Conservation (phyloP, 2,113 vertebrate species). For the Dissostichus mawsoni region DNA sequence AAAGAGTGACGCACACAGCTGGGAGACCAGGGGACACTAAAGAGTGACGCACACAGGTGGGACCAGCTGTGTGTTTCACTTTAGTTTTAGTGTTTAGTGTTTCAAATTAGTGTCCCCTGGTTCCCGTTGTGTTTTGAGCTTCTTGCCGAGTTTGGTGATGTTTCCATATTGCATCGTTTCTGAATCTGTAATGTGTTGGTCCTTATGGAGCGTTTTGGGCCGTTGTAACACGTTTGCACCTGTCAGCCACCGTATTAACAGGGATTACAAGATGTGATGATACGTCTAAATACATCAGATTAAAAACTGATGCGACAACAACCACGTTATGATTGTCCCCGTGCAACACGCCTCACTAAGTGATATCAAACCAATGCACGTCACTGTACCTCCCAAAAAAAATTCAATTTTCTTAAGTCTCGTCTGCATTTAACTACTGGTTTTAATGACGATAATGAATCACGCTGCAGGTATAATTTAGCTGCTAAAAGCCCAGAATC, state of each 20-base stretch:
- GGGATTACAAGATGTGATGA: conserved; percentile 24
- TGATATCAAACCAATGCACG: conserved; percentile 38
- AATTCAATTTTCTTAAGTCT: neutral
- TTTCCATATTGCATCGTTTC: no score
- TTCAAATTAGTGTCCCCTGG: no score
- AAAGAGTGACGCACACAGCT: no score
- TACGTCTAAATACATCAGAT: conserved; percentile 21
- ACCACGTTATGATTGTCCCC: conserved; percentile 50
- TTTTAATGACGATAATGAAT: conserved; percentile 22
- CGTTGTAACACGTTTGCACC: no score
- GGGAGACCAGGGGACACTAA: no score
- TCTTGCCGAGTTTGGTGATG: no score
- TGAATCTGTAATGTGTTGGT: no score
- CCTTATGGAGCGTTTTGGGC: no score
- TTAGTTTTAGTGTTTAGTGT: no score
- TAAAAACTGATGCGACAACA: conserved; percentile 42
- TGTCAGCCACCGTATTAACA: neutral
- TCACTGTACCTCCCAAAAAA: neutral
- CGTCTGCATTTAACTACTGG: conserved; percentile 12
- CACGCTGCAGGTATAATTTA: conserved; percentile 15
- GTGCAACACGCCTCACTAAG: conserved; percentile 34
- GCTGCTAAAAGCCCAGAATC: conserved; percentile 29
- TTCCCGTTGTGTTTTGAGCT: no score
- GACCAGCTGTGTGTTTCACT: no score
- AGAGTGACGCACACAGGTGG: no score